These are phyloP conservation scores for Ruditapes philippinarum DNA, from an alignment of 1,140 invertebrate genomes.

Conservation along the genomic window DNA sequence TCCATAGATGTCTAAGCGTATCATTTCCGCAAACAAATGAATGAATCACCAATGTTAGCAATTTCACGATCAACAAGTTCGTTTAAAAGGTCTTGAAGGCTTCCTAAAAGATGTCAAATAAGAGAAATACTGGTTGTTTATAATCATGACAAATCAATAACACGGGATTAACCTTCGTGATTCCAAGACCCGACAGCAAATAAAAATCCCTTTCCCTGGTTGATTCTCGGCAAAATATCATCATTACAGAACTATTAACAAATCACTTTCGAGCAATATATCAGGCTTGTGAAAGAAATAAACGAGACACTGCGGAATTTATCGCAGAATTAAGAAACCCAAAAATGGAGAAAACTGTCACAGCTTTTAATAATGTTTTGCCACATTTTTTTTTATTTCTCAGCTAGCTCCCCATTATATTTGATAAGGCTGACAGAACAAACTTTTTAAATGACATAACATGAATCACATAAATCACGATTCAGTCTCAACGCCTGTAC, in stretches of 20 bases:
- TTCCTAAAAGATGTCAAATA: slow-evolving; percentile 27
- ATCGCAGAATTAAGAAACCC: slow-evolving; percentile 26
- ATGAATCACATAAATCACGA: background rate
- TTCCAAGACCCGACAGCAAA: slow-evolving; percentile 36
- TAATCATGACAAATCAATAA: slow-evolving; percentile 55
- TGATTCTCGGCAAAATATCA: slow-evolving; percentile 20
- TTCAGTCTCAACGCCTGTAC: too few species aligned
- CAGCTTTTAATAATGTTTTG: slow-evolving; percentile 21
- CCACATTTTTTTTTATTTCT: background rate
- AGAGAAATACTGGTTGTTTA: slow-evolving; percentile 36
- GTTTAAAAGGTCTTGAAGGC: slow-evolving; percentile 14
- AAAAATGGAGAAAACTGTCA: background rate
- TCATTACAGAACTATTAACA: slow-evolving; percentile 60
- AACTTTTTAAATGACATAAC: background rate
- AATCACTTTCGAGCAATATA: slow-evolving; percentile 53
- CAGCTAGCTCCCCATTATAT: background rate
- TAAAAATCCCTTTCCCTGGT: slow-evolving; percentile 21
- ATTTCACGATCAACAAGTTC: slow-evolving; percentile 59
- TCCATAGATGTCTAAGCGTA: slow-evolving; percentile 20
- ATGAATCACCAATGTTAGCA: slow-evolving; percentile 37
- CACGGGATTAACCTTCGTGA: slow-evolving; percentile 54
- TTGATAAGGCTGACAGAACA: background rate
- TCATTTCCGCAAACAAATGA: slow-evolving; percentile 32
- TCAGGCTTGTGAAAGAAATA: slow-evolving; percentile 45
- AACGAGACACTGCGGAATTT: slow-evolving; percentile 26